Percentiles rank a stretch among this genome's conserved stretches.
phyloP scores from a whole-genome alignment of 2,797 vertebrate species.

The Helostoma temminkii region DNA sequence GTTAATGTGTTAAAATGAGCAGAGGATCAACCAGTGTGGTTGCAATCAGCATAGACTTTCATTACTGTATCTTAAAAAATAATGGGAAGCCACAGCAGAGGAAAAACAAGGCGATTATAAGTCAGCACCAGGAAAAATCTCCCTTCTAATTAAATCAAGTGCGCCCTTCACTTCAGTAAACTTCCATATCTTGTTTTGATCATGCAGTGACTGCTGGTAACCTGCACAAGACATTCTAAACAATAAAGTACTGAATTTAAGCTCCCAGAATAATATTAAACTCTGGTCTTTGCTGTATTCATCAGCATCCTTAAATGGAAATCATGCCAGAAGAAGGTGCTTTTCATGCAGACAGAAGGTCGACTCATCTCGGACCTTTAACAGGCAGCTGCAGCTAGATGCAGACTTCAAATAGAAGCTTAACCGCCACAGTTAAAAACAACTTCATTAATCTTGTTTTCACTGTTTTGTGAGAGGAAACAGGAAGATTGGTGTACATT shows the following conservation, averaged over 20 bases:
- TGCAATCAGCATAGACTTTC: constrained; percentile 74
- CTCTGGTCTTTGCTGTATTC: constrained; percentile 52
- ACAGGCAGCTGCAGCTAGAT: constrained; percentile 36
- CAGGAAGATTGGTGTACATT: not conserved
- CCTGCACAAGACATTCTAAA: constrained; percentile 55
- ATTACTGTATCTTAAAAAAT: constrained; percentile 67
- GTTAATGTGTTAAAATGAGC: constrained; percentile 72
- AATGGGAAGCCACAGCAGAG: constrained; percentile 59
- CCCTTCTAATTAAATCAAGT: constrained; percentile 80
- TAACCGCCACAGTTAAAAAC: constrained; percentile 31
- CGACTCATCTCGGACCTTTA: constrained; percentile 31
- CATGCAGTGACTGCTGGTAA: constrained; percentile 57
- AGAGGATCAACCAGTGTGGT: constrained; percentile 58
- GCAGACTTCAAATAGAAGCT: constrained; percentile 52
- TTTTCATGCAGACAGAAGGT: constrained; percentile 55
- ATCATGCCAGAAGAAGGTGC: constrained; percentile 47
- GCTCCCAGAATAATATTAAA: constrained; percentile 70
- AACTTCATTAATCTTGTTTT: constrained; percentile 47
- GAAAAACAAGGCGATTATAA: constrained; percentile 67
- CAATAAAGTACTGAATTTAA: constrained; percentile 58
- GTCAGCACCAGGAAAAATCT: constrained; percentile 61
- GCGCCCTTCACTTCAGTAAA: constrained; percentile 71
- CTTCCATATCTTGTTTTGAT: constrained; percentile 77
- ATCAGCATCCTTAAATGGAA: constrained; percentile 63
- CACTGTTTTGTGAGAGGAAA: constrained; percentile 11